Percentiles rank a stretch among this genome's conserved stretches.
Conservation (phyloP, 2,113 vertebrate genomes). For the Romanogobio albipinnatus region DNA sequence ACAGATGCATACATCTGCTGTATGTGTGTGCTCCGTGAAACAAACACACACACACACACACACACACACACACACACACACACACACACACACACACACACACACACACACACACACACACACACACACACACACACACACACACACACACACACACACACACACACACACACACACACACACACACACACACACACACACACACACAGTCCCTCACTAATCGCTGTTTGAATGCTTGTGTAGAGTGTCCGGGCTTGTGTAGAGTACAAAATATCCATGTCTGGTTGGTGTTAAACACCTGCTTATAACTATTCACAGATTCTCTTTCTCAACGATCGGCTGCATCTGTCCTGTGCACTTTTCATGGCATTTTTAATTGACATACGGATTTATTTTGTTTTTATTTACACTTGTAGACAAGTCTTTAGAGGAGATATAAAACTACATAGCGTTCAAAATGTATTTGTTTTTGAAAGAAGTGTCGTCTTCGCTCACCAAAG, state of each 20-base stretch:
- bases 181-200: background rate
- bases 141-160: background rate
- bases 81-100: background rate
- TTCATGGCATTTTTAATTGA: too few relatives aligned
- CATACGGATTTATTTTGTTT: background rate
- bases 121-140: background rate
- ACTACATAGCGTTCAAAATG: background rate
- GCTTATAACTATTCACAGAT: slow-evolving; percentile 29
- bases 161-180: background rate
- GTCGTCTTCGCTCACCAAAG: background rate
- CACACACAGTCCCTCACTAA: background rate
- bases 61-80: background rate
- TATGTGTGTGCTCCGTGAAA: background rate
- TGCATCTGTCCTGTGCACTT: background rate
- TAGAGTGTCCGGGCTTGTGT: background rate
- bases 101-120: background rate
- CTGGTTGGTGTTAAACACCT: slow-evolving; percentile 32
- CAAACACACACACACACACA: background rate
- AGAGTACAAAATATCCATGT: slow-evolving; percentile 8
- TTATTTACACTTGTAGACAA: background rate
- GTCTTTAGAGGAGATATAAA: background rate
- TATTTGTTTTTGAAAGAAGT: background rate
- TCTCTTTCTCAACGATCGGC: background rate
- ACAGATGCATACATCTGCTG: slow-evolving; percentile 41
- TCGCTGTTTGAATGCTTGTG: background rate